Evolutionary conservation across 2,797 vertebrate species (phyloP), one percentile per base, ranked within the genome.

Genomic region (Harpagifer antarcticus): DNA sequence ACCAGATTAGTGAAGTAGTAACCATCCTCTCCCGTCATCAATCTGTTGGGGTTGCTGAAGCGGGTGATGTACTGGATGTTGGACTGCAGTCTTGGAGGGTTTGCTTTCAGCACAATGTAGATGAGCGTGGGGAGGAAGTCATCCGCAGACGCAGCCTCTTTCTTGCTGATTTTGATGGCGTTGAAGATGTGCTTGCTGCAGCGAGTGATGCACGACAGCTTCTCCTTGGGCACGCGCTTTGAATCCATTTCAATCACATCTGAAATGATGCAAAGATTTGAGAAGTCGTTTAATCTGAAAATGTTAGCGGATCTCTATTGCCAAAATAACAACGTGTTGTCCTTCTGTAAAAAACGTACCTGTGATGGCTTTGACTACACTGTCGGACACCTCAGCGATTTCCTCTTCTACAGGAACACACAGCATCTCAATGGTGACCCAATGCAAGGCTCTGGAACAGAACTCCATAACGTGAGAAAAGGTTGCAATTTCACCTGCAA

Each of bases 141-240:
- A 4, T 99, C 98, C 0, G 98, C 98, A 1, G 98, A 99, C 0
- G 97, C 98, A 0, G 97, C 97, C 79, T 99, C 98, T 0, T 96
- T 96, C 87, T 96, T 99, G 42, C 96, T 99, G 90, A 96, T 93
- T 91, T 96, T 97, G 89, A 99, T 99, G 82, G 96, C 97, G 2
- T 96, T 99, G 89, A 99, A 99, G 88, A 99, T 98, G 85, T 99
- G 98, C 87, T 99, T 99, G 94, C 98, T 99, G 94, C 98, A 99
- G 20, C 94, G 95, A 49, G 98, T 99, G 92, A 99, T 96, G 86
- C 97, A 99, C 2, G 93, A 95, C 80, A 99, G 80, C 69, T 99
- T 99, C 43, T 98, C 96, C 47, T 97, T 96, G 31, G 98, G 98
- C 10, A 99, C 97, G 0, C 95, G 95, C 90, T 97, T 98, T 0